Percentiles rank a stretch among this genome's conserved stretches.
These are phyloP conservation scores for Protonibea diacanthus DNA, from an alignment of 2,797 vertebrate genomes.

Conservation along the genomic window DNA sequence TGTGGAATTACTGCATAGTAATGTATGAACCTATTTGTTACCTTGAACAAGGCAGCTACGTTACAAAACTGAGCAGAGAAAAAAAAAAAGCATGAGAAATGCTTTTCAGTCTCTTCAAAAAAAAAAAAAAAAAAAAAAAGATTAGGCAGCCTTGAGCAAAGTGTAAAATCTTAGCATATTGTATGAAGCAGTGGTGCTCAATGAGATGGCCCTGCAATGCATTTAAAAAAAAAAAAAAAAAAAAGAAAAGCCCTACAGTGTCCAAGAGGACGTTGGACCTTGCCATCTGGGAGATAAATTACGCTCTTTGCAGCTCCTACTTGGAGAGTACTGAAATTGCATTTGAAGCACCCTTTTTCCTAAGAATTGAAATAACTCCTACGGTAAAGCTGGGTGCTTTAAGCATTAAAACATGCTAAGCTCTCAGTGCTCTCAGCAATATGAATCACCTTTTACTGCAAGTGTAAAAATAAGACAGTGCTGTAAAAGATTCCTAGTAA, in stretches of 20 bases:
- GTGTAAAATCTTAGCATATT: conserved; percentile 16
- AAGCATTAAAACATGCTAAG: conserved; percentile 38
- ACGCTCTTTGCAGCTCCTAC: conserved; percentile 16
- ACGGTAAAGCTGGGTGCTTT: neutral
- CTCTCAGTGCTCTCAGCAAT: conserved; percentile 1
- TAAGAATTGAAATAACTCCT: conserved; percentile 27
- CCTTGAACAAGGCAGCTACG: conserved; percentile 25
- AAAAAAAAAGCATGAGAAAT: conserved; percentile 24
- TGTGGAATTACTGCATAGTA: neutral
- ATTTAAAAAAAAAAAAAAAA: neutral
- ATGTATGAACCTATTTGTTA: conserved; percentile 32
- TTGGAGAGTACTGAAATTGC: conserved; percentile 30
- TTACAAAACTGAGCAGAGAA: neutral
- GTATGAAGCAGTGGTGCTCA: neutral
- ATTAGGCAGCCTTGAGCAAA: conserved; percentile 31
- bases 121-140: neutral
- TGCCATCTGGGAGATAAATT: conserved; percentile 48
- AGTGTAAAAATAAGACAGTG: conserved; percentile 26
- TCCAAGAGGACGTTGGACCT: conserved; percentile 40
- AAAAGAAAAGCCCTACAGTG: neutral
- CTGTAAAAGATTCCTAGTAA: conserved; percentile 3
- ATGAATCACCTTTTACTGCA: conserved; percentile 19
- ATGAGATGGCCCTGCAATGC: conserved; percentile 12
- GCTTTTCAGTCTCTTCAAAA: conserved; percentile 10
- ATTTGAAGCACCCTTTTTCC: conserved; percentile 45